These are phyloP conservation scores for Crossocerus cetratus DNA, from an alignment of 2,888 invertebrate genomes.

Conservation along the genomic window DNA sequence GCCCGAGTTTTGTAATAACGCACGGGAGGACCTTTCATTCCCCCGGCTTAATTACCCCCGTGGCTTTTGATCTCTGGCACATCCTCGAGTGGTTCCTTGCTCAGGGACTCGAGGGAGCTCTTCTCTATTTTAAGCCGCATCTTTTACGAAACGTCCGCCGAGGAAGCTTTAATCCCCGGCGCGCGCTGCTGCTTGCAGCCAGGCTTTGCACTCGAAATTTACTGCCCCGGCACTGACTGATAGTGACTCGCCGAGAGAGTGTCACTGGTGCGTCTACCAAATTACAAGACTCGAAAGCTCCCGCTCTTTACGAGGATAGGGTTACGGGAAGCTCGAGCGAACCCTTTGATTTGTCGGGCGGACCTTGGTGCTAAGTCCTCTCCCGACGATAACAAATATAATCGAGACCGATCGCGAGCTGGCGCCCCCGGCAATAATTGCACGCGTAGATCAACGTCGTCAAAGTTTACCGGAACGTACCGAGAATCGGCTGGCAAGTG, in stretches of 20 bases:
- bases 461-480: conserved; percentile 14
- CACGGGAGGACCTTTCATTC: background rate
- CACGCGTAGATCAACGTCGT: conserved; percentile 12
- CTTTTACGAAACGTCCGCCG: conserved; percentile 53
- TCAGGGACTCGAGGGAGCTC: conserved; percentile 35
- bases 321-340: background rate
- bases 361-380: background rate
- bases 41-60: background rate
- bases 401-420: background rate
- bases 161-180: conserved; percentile 60
- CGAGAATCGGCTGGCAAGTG: conserved; percentile 23
- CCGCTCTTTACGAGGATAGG: background rate
- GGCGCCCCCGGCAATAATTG: background rate
- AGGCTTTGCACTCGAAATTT: conserved; percentile 54
- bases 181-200: conserved; percentile 41
- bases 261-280: too few relatives aligned
- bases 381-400: background rate
- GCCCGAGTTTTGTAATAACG: too few relatives aligned
- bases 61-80: conserved; percentile 16
- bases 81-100: conserved; percentile 39
- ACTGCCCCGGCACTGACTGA: background rate
- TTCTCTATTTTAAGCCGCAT: conserved; percentile 64
- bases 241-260: too few relatives aligned
- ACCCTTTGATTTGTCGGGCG: background rate
- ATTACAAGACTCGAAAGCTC: background rate